Base-by-base conservation (phyloP, 2,888 invertebrate species). In the Oligia strigilis region DNA sequence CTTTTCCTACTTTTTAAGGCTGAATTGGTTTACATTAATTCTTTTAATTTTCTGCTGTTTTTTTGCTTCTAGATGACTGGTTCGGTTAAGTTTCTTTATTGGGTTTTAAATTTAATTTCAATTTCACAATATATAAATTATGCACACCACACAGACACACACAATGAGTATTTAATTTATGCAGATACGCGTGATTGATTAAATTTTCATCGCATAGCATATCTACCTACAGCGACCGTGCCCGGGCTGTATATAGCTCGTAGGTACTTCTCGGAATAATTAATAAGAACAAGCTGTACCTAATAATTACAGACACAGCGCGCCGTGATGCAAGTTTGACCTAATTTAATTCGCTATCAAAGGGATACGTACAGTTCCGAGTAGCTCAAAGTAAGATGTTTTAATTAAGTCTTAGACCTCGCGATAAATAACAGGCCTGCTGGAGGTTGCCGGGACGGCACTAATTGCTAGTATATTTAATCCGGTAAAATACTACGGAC, bases 401-500 rank as follows among this genome's bases (percentile, higher is more conserved):
- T 97, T 96, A 97, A 97, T 97, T 97, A 97, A 96, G 95, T 95
- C 95, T 95, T 94, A 96, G 96, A 93, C 95, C 95, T 95, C 90
- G 94, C 95, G 93, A 96, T 96, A 97, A 97, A 96, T 96, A 96
- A 96, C 95, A 95, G 93, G 93, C 92, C 90, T 87, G 92, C 90
- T 92, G 92, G 93, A 93, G 87, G 81, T 89, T 85, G 92, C 93
- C 91, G 92, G 95, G 94, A 92, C 93, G 93, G 93, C 94, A 96
- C 96, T 96, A 96, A 96, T 97, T 96, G 96, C 95, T 94, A 95
- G 95, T 96, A 95, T 95, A 96, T 96, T 95, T 96, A 96, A 97
- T 96, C 97, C 96, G 91, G 94, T 95, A 95, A 96, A 97, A 96
- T 96, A 95, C 94, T 94, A 93, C 93, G 93, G 94, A 91, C 94